A percentile compares a stretch with the other conserved stretches of the same genome.
phyloP scores from a whole-genome alignment of 2,113 vertebrate species.

The Indicator maculatus region DNA sequence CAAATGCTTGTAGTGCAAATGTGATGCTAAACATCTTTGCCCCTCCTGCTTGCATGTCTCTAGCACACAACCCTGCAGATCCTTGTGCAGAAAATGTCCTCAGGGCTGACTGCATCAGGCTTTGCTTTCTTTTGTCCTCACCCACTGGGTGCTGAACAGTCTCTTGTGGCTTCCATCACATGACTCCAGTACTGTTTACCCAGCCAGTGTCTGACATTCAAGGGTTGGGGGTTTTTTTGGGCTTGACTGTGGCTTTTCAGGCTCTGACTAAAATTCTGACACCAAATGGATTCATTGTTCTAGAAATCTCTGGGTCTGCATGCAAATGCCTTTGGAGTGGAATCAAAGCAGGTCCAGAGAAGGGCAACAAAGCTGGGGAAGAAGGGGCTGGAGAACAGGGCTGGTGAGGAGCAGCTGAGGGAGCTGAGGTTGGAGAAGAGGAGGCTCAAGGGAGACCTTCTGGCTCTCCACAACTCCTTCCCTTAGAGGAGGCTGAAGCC shows the following conservation, averaged over 20 bases:
- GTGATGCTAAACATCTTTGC: too few species aligned
- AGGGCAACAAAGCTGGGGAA: too few species aligned
- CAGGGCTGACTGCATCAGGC: not conserved
- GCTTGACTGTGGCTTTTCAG: not conserved
- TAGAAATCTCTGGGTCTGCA: not conserved
- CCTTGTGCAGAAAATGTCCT: not conserved
- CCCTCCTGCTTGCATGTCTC: not conserved
- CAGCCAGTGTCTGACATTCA: not conserved
- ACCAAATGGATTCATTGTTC: not conserved
- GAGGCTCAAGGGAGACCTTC: too few species aligned
- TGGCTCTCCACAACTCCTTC: too few species aligned
- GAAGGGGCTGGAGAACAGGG: too few species aligned
- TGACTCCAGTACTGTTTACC: not conserved
- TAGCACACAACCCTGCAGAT: not conserved
- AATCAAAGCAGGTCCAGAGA: not conserved
- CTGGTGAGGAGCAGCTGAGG: too few species aligned
- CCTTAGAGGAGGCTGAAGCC: too few species aligned
- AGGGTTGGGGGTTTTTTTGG: rapidly evolving
- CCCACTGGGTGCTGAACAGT: not conserved
- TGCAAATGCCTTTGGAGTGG: not conserved
- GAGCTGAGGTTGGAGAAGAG: too few species aligned
- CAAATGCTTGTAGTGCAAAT: not conserved
- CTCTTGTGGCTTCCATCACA: not conserved
- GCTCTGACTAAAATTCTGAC: not conserved
- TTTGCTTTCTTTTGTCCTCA: not conserved